Base-by-base conservation (phyloP, 2,797 vertebrate species). In the Lophotriccus pileatus region DNA sequence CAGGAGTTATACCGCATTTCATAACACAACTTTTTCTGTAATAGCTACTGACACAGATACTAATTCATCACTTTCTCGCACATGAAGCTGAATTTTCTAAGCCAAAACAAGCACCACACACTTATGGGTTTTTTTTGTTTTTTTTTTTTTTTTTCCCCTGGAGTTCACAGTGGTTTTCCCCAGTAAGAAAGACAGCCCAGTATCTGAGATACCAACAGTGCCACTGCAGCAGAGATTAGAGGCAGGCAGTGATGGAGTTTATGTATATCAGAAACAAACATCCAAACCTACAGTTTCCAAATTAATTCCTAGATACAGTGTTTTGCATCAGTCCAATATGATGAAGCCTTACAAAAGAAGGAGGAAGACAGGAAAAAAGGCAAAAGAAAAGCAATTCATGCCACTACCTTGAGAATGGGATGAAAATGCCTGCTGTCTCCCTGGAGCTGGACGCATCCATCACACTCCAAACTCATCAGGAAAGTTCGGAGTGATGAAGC, bases 331-430 rank as follows among this genome's bases (percentile, higher is more conserved):
- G 56, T 39, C 37, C 2, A 4, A 6, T 43, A 52, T 15, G 49
- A 62, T 22, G 37, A 91, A 93, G 56, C 41, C 83, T 89, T 67
- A 37, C 8, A 23, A 87, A 47, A 18, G 23, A 53, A 60, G 30
- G 46, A 56, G 12, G 21, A 79, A 64, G 9, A 63, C 1, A 80
- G 30, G 28, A 64, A 69, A 44, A 68, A 68, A 66, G 3, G 55
- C 23, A 28, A 78, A 77, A 46, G 32, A 43, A 85, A 88, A 82
- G 25, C 58, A 89, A 87, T 69, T 32, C 53, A n/a, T 84, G 66
- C 44, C 67, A 83, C 90, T 95, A 93, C 93, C 95, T 96, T 77
- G 59, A 70, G 43, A 92, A 84, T 3, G 34, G 55, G 43, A 67
- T 84, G 27, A 82, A 80, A 95, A 87, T 80, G 64, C 39, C 86